Conservation (phyloP, 2,797 vertebrate species). For the Sciurus carolinensis region DNA sequence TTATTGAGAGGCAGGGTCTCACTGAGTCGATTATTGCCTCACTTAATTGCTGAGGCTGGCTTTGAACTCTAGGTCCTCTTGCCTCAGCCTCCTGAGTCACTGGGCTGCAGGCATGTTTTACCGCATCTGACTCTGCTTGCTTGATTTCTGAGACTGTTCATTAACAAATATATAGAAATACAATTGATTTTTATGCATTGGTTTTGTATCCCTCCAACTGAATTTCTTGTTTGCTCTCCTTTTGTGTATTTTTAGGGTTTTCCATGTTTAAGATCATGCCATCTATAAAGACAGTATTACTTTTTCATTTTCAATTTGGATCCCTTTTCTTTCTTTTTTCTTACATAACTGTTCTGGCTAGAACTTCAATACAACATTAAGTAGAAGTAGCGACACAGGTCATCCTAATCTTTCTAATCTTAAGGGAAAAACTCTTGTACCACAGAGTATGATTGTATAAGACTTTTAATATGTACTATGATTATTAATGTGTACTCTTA, state of each 20-base stretch:
- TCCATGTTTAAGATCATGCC: neutral
- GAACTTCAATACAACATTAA: neutral
- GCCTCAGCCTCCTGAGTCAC: no score
- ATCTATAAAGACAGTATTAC: constrained; percentile 2
- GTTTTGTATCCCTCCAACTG: constrained; percentile 24
- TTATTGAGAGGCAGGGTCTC: no score
- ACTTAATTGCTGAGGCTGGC: no score
- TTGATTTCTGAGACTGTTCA: neutral
- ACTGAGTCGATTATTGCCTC: no score
- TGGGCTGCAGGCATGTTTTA: no score
- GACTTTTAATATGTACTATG: no score
- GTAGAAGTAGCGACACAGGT: neutral
- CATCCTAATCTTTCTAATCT: neutral
- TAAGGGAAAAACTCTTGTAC: neutral
- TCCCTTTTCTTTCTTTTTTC: neutral
- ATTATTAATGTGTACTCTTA: neutral
- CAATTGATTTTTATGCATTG: neutral
- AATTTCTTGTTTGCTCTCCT: neutral
- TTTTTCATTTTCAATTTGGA: no score
- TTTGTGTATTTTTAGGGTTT: neutral
- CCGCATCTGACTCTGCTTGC: neutral
- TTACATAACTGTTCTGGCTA: constrained; percentile 14
- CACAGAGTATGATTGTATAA: neutral
- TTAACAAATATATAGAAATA: neutral
- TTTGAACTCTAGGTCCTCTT: no score